Evolutionary conservation across 92 coral and sea anemone species (phyloP).

Genomic region (Epizoanthus rinbou): DNA sequence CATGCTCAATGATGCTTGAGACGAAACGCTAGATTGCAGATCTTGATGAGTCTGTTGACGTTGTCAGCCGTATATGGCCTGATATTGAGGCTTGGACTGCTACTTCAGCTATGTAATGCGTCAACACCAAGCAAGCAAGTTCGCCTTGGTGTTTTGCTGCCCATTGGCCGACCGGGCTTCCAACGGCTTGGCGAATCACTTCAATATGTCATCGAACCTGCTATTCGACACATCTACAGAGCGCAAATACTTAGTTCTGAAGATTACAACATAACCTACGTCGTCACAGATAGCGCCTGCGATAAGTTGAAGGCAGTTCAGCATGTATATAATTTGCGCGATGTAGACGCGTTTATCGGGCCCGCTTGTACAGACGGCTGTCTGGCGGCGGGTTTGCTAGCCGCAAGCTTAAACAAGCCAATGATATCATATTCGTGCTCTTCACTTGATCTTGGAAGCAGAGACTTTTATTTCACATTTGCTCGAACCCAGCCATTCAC

Average conservation of each 20-base stretch:
- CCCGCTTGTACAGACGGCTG: constrained; percentile 81
- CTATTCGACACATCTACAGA: constrained; percentile 58
- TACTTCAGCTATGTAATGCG: not conserved
- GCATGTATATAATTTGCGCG: constrained; percentile 43
- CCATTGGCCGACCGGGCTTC: constrained; percentile 47
- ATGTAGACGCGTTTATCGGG: constrained; percentile 73
- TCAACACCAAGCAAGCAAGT: constrained; percentile 13
- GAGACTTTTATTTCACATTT: constrained; percentile 58
- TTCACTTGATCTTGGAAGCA: constrained; percentile 69
- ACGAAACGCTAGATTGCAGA: not conserved
- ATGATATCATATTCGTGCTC: constrained; percentile 87
- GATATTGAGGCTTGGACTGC: constrained; percentile 18
- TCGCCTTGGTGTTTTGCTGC: constrained; percentile 65
- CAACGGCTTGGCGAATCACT: constrained; percentile 65
- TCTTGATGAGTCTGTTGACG: constrained; percentile 15
- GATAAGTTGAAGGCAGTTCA: constrained; percentile 58
- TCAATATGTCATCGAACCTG: constrained; percentile 53
- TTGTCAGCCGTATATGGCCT: constrained; percentile 6
- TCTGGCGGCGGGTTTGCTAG: constrained; percentile 69
- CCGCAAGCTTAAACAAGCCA: constrained; percentile 74
- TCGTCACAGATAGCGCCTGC: constrained; percentile 63
- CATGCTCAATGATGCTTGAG: not conserved
- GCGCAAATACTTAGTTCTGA: constrained; percentile 43
- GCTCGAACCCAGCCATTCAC: constrained; percentile 89
- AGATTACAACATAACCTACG: constrained; percentile 61